These are phyloP conservation scores for Muricea muricata DNA, from an alignment of 92 coral and sea anemone species.

Conservation along the genomic window DNA sequence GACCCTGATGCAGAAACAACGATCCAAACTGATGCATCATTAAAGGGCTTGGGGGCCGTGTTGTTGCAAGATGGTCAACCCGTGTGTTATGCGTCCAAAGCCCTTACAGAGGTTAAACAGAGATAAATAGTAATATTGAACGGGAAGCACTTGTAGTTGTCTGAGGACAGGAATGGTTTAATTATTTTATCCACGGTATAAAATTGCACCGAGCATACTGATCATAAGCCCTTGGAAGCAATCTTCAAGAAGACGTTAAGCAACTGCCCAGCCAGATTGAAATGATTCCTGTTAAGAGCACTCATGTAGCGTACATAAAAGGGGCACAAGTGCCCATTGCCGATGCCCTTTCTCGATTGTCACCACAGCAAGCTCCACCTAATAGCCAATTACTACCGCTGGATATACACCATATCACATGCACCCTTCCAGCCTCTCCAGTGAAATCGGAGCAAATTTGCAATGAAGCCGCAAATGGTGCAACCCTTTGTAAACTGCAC, in stretches of 20 bases:
- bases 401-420: conserved; percentile 53
- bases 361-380: conserved; percentile 47
- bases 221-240: conserved; percentile 59
- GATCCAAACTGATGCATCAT: conserved; percentile 61
- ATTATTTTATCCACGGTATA: conserved; percentile 68
- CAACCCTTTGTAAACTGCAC: conserved; percentile 23
- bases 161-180: conserved; percentile 68
- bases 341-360: conserved; percentile 59
- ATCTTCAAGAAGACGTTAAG: conserved; percentile 55
- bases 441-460: conserved; percentile 65
- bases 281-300: conserved; percentile 60
- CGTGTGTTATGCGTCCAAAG: conserved; percentile 55
- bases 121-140: conserved; percentile 71
- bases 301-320: conserved; percentile 61
- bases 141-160: conserved; percentile 63
- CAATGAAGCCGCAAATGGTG: conserved; percentile 34
- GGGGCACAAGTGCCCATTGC: conserved; percentile 63
- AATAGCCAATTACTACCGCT: conserved; percentile 47
- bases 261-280: conserved; percentile 65
- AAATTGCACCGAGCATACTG: conserved; percentile 64
- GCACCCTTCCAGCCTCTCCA: conserved; percentile 59
- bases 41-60: conserved; percentile 53
- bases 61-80: conserved; percentile 61
- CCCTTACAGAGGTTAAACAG: conserved; percentile 65
- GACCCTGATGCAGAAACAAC: conserved; percentile 50